Evolutionary conservation across 1,140 invertebrate species (phyloP).

Genomic region (Chelonus insularis): DNA sequence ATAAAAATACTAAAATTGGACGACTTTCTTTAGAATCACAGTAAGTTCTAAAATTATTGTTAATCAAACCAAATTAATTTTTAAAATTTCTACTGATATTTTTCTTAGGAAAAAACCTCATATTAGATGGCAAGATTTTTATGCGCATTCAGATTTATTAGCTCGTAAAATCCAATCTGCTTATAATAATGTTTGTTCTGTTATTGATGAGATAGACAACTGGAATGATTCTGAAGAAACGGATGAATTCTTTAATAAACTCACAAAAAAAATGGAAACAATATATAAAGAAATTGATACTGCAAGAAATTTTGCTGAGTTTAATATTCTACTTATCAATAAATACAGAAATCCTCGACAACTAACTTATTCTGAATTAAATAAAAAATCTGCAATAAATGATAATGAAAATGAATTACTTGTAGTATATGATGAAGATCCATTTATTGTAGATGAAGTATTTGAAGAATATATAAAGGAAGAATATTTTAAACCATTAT

Average conservation of each 20-base stretch:
- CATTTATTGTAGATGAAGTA: slow-evolving; percentile 55
- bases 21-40: slow-evolving; percentile 36
- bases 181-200: slow-evolving; percentile 41
- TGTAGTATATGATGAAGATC: slow-evolving; percentile 40
- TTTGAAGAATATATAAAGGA: slow-evolving; percentile 57
- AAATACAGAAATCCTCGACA: background rate
- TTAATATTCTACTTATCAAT: slow-evolving; percentile 43
- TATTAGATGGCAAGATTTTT: slow-evolving; percentile 51
- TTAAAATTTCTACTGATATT: too few relatives aligned
- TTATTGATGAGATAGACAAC: slow-evolving; percentile 45
- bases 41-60: slow-evolving; percentile 29
- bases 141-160: slow-evolving; percentile 48
- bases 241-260: slow-evolving; percentile 30
- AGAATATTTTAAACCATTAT: slow-evolving; percentile 47
- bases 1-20: slow-evolving; percentile 36
- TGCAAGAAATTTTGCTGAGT: slow-evolving; percentile 48
- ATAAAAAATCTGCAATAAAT: background rate
- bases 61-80: too few relatives aligned
- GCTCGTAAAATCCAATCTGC: slow-evolving; percentile 47
- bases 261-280: slow-evolving; percentile 41
- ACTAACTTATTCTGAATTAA: background rate
- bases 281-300: slow-evolving; percentile 45
- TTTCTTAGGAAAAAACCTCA: slow-evolving; percentile 31
- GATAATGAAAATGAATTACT: slow-evolving; percentile 23
- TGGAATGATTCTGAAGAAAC: slow-evolving; percentile 26